Conservation (phyloP, 2,888 invertebrate species). For the Chrysina gloriosa region DNA sequence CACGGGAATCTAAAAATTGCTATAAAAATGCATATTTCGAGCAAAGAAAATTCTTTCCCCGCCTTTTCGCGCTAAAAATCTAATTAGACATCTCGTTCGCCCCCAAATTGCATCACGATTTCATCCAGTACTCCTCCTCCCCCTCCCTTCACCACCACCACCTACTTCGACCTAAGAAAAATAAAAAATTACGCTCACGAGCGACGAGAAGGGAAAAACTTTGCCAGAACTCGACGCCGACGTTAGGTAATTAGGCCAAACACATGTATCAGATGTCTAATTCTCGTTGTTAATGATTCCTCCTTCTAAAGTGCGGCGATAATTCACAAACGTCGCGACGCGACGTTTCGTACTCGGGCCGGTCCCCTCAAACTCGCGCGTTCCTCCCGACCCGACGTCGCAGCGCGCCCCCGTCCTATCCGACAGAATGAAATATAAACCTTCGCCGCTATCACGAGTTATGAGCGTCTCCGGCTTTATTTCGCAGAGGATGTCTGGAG, state of each 20-base stretch:
- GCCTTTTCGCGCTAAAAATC: too few relatives aligned
- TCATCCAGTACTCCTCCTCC: too few relatives aligned
- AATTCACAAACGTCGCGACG: background rate
- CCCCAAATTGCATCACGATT: too few relatives aligned
- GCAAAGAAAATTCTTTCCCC: too few relatives aligned
- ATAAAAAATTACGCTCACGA: background rate
- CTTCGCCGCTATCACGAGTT: conserved; percentile 1
- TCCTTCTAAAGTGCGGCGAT: conserved; percentile 8
- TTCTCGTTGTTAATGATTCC: conserved; percentile 15
- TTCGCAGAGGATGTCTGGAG: conserved; percentile 88
- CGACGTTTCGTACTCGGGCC: background rate
- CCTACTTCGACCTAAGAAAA: background rate
- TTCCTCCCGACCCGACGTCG: background rate
- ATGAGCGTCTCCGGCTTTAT: background rate
- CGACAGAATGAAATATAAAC: background rate
- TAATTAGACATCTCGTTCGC: too few relatives aligned
- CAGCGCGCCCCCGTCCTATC: background rate
- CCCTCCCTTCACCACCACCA: background rate
- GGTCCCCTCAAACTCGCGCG: too few relatives aligned
- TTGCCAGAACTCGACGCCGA: background rate
- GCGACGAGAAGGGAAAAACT: background rate
- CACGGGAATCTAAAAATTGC: too few relatives aligned
- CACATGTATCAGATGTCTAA: conserved; percentile 14
- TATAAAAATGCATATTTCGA: too few relatives aligned
- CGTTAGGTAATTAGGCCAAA: conserved; percentile 12